Base-by-base conservation (phyloP, 2,888 invertebrate genomes). In the Euplexia lucipara region DNA sequence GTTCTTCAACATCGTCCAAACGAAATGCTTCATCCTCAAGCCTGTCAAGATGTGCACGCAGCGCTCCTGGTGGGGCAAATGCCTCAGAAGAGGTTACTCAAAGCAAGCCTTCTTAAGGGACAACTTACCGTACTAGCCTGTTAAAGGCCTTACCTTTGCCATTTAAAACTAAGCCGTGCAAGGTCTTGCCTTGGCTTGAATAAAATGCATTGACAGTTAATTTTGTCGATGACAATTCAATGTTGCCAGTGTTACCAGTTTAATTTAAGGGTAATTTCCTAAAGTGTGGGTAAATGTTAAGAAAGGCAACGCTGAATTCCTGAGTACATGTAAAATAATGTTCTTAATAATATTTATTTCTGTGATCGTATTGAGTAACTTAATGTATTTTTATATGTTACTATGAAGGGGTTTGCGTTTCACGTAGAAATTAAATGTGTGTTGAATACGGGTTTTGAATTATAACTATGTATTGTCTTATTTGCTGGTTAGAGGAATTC, bases 1-100 rank as follows among this genome's bases (percentile, higher is more conserved):
- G 35, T 99, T 98, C 96, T 99, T 99, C 96, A 98, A 99, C 93
- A 96, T 99, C 47, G 97, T 99, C n/a, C 98, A 98, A 88, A 98
- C 98, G 0, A 98, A 98, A 88, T 99, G 99, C 86, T 99, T 99
- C 92, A 96, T 98, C 0, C 94, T 99, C 44, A 97, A 98, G 84
- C 96, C 97, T 1, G 97, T 97, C 76, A 97, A 97, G 79, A 95
- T 97, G 30, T 99, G 99, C 92, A 95, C 96, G 8, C 96, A 97
- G 81, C 95, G 97, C 7, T 97, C 97, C 0, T 98, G 98, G 97
- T 97, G 97, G 97, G 98, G 98, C 0, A 97, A 96, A 81, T 99
- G 99, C 84, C 93, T 97, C 39, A 96, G 96, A 71, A 95, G 96
- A 75, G 96, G 96, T 6, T 95, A 96, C 79, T 96, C 96, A 70